Percentiles rank a stretch among this genome's conserved stretches.
phyloP scores from a whole-genome alignment of 2,797 vertebrate genomes.

The Myoxocephalus aenaeus region DNA sequence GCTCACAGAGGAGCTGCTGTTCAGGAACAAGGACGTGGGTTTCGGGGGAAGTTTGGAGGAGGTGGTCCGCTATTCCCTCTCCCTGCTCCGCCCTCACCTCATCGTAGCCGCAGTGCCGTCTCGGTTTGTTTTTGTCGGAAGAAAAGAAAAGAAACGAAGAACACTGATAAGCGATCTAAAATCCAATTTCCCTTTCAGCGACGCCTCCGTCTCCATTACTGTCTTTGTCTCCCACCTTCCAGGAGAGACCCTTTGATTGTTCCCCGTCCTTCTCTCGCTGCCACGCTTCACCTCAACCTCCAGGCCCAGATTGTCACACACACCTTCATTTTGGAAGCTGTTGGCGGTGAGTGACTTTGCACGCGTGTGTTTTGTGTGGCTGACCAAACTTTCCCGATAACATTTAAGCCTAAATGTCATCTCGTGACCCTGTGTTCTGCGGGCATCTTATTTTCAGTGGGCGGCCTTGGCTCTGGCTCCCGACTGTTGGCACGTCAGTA shows the following conservation, averaged over 20 bases:
- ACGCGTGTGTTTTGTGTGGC: slow-evolving; percentile 23
- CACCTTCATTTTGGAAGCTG: slow-evolving; percentile 86
- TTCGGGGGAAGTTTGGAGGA: slow-evolving; percentile 86
- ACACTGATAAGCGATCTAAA: slow-evolving; percentile 29
- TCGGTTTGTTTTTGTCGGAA: slow-evolving; percentile 59
- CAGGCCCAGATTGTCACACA: slow-evolving; percentile 81
- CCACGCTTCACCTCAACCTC: slow-evolving; percentile 73
- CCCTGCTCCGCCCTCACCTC: slow-evolving; percentile 81
- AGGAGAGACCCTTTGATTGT: slow-evolving; percentile 79
- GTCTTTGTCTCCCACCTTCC: slow-evolving; percentile 1
- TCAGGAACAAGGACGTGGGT: slow-evolving; percentile 87
- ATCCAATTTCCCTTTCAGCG: slow-evolving; percentile 32
- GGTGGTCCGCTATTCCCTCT: slow-evolving; percentile 84
- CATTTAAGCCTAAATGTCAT: slow-evolving; percentile 44
- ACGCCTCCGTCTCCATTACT: slow-evolving; percentile 26
- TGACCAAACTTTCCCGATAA: slow-evolving; percentile 17
- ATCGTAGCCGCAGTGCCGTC: slow-evolving; percentile 66
- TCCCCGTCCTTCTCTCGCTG: slow-evolving; percentile 59
- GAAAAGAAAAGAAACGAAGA: slow-evolving; percentile 11
- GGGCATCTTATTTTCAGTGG: slow-evolving; percentile 49
- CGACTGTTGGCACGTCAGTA: slow-evolving; percentile 44
- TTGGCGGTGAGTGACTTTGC: slow-evolving; percentile 86
- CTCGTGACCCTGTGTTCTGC: slow-evolving; percentile 45
- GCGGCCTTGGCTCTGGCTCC: slow-evolving; percentile 55
- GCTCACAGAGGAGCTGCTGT: slow-evolving; percentile 90